phyloP scores from a whole-genome alignment of 2,888 invertebrate species.

The Temnothorax rugatulus region DNA sequence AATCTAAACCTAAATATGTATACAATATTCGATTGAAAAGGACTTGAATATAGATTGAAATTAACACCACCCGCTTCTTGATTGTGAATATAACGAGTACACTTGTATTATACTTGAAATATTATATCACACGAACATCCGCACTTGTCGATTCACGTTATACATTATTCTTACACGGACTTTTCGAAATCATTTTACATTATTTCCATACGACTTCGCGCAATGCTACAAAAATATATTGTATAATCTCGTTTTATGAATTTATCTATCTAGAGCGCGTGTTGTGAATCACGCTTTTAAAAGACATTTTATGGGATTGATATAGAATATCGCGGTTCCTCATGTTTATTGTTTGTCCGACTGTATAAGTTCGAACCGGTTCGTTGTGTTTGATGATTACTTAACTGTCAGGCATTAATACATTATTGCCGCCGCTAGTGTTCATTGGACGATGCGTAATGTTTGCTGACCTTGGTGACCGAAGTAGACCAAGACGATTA shows the following conservation, averaged over 20 bases:
- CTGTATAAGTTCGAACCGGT: conserved; percentile 69
- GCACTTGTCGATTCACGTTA: background rate
- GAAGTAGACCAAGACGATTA: conserved; percentile 20
- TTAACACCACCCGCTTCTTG: background rate
- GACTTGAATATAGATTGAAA: background rate
- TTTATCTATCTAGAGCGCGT: conserved; percentile 35
- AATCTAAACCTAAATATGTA: background rate
- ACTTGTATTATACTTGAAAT: background rate
- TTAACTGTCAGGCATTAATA: conserved; percentile 40
- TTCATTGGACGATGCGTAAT: conserved; percentile 42
- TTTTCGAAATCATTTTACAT: background rate
- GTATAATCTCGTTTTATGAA: conserved; percentile 1
- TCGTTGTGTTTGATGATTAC: conserved; percentile 46
- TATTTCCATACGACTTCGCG: background rate
- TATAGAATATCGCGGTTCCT: conserved; percentile 78
- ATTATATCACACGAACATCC: background rate
- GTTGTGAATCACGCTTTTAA: conserved; percentile 20
- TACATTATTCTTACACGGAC: too few relatives aligned
- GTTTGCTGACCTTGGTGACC: conserved; percentile 38
- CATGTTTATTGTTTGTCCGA: conserved; percentile 67
- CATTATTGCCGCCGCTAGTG: conserved; percentile 54
- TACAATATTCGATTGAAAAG: background rate
- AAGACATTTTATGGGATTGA: conserved; percentile 73
- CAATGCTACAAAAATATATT: background rate
- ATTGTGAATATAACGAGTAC: background rate